A percentile compares a stretch with the other conserved stretches of the same genome.
phyloP scores from a whole-genome alignment of 2,888 invertebrate species.

The Drosophila paramelanica region DNA sequence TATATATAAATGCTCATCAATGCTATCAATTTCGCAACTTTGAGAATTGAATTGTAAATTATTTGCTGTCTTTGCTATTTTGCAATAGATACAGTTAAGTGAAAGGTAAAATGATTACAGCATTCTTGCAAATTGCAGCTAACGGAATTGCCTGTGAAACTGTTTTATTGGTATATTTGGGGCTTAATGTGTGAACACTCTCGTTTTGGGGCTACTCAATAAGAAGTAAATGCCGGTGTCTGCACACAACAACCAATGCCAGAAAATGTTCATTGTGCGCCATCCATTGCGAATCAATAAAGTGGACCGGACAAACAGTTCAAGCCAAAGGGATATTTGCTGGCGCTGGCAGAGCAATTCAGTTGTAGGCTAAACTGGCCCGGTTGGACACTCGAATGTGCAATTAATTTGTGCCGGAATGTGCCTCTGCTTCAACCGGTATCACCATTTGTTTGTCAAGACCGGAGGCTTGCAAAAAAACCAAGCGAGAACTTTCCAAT shows the following conservation, averaged over 20 bases:
- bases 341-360: background rate
- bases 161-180: constrained; percentile 5
- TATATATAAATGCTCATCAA: too few species aligned
- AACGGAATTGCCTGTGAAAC: constrained; percentile 1
- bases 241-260: background rate
- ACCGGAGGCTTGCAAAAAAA: constrained; percentile 13
- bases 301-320: constrained; percentile 36
- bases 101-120: background rate
- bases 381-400: constrained; percentile 32
- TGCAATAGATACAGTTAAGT: background rate
- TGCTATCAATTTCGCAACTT: too few species aligned
- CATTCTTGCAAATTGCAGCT: background rate
- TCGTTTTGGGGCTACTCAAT: background rate
- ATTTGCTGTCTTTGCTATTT: background rate
- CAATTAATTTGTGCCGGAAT: constrained; percentile 36
- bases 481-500: background rate
- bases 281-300: constrained; percentile 37
- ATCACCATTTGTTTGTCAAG: constrained; percentile 48
- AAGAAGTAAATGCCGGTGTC: too few species aligned
- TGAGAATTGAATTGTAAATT: background rate
- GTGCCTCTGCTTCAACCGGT: constrained; percentile 17
- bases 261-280: constrained; percentile 3
- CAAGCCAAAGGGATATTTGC: constrained; percentile 21
- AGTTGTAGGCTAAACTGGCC: constrained; percentile 3
- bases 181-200: background rate